Base-by-base conservation (phyloP, 2,797 vertebrate species). In the Spheniscus humboldti region DNA sequence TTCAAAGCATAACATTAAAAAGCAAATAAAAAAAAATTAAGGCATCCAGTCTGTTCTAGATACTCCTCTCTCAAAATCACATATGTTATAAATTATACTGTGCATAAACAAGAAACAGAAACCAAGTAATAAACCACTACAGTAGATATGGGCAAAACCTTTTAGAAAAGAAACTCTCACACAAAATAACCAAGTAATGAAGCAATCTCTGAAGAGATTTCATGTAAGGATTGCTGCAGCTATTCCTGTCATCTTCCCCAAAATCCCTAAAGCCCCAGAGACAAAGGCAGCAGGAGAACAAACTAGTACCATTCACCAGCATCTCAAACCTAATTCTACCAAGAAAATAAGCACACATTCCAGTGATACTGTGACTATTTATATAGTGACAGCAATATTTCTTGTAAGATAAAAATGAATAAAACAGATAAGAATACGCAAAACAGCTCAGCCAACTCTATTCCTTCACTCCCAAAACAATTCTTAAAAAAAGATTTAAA, bases 61-160 rank as follows among this genome's bases (percentile, higher is more conserved):
- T 52, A 43, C 5, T 74, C 25, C 68, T 94, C 52, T 72, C 79
- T 90, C 62, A 91, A 96, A 88, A 25, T 37, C 66, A 66, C 68
- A 86, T 86, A 88, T 68, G 33, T 48, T 67, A 50, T 57, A 78
- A 88, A 55, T 52, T 55, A 66, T 13, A 55, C 37, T 84, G 22
- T 55, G 17, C 69, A 92, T 75, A 90, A 95, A 92, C 45, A 96
- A 77, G 79, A 91, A 94, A 67, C 14, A 84, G 81, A 92, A 69
- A 35, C 22, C 43, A 86, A 92, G 72, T 60, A 86, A 88, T 53
- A 80, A 91, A 39, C 9, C 55, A 47, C 55, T 62, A 43, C 13
- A 59, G 69, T 5, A 86, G 56, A 74, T 41, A 76, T 1, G 6
- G 18, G 23, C 23, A 90, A 83, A 88, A 59, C 28, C 45, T 88